Conservation (phyloP, 2,888 invertebrate species). For the Melieria omissa region DNA sequence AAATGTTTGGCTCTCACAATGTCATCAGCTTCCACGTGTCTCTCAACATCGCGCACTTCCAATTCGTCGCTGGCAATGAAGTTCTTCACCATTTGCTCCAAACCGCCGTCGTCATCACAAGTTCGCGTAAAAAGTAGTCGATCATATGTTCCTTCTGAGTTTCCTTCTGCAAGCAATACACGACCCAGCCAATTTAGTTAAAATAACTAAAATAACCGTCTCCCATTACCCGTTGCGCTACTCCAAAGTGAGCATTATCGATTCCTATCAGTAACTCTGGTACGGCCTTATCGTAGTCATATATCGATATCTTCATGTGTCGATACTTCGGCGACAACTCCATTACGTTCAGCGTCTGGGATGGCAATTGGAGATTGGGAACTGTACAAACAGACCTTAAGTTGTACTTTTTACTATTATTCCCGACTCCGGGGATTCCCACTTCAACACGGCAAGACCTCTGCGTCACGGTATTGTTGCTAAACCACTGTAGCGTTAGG, state of each 20-base stretch:
- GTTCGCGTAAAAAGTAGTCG: not conserved
- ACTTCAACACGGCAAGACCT: constrained; percentile 18
- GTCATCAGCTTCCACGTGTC: not conserved
- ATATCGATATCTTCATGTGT: constrained; percentile 15
- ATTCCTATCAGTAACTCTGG: constrained; percentile 35
- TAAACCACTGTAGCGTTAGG: constrained; percentile 42
- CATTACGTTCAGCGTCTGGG: constrained; percentile 20
- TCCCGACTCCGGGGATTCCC: constrained; percentile 34
- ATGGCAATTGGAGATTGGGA: constrained; percentile 29
- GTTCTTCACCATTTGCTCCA: constrained; percentile 15
- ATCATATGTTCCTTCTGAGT: not conserved
- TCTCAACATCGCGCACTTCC: not conserved
- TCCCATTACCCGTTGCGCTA: not conserved
- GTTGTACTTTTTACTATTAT: constrained; percentile 23
- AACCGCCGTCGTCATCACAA: not conserved
- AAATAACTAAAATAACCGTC: constrained; percentile 21
- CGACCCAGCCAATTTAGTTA: constrained; percentile 31
- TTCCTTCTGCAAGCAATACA: too few species aligned
- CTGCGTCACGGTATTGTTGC: constrained; percentile 27
- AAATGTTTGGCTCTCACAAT: constrained; percentile 4
- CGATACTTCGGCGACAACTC: constrained; percentile 23
- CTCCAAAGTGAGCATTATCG: constrained; percentile 32
- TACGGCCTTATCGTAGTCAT: constrained; percentile 12
- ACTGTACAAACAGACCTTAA: constrained; percentile 36
- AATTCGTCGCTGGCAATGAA: constrained; percentile 15